phyloP scores from a whole-genome alignment of 2,113 vertebrate genomes.

The Acrocephalus kingi region DNA sequence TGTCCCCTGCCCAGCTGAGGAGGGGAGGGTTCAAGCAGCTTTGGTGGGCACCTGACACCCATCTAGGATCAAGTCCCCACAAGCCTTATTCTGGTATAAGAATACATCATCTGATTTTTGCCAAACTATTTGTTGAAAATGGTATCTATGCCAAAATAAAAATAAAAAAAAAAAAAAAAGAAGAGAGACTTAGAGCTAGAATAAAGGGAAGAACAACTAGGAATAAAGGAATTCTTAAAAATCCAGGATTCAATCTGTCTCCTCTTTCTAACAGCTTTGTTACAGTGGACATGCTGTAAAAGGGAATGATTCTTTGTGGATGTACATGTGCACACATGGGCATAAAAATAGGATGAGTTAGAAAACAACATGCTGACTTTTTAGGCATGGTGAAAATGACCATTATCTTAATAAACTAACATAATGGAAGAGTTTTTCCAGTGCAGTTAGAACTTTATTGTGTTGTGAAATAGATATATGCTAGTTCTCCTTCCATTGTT shows the following conservation, averaged over 20 bases:
- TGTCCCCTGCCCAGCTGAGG: not conserved
- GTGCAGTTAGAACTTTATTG: not conserved
- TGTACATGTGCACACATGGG: too few relatives aligned
- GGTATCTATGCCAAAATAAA: not conserved
- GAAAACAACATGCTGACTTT: not conserved
- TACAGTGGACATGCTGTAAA: not conserved
- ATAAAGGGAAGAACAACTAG: not conserved
- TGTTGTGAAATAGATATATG: not conserved
- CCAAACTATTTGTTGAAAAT: not conserved
- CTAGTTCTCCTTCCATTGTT: not conserved
- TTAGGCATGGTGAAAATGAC: not conserved
- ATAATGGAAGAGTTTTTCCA: not conserved
- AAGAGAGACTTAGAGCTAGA: not conserved
- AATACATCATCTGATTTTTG: not conserved
- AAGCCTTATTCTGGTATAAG: not conserved
- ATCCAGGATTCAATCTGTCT: not conserved
- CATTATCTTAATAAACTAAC: not conserved
- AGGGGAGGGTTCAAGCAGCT: not conserved
- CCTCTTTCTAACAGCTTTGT: not conserved
- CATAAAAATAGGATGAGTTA: not conserved
- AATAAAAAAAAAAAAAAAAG: not conserved
- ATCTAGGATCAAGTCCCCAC: not conserved
- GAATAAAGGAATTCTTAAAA: not conserved
- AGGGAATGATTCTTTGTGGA: not conserved
- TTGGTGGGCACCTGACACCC: not conserved